Conservation (phyloP, 2,797 vertebrate genomes). For the Psittacula derbiana region DNA sequence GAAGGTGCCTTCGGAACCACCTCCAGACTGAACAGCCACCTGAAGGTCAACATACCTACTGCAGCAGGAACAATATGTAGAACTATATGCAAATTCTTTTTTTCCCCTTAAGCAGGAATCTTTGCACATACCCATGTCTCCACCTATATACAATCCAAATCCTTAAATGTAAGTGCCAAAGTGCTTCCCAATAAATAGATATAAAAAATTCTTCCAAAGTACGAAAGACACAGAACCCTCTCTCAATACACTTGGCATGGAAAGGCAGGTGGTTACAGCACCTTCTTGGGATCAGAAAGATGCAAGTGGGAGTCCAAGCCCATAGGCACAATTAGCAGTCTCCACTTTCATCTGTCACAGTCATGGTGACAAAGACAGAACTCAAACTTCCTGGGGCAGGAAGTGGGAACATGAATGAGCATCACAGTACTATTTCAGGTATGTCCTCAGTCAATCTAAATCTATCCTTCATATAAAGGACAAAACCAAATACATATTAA, state of each 20-base stretch:
- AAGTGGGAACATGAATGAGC: background rate
- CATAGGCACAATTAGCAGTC: background rate
- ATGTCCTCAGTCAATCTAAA: background rate
- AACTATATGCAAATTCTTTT: background rate
- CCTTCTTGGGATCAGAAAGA: background rate
- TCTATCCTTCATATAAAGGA: background rate
- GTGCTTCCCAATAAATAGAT: background rate
- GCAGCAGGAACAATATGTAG: background rate
- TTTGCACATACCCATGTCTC: background rate
- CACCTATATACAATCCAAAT: background rate
- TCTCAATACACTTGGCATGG: background rate
- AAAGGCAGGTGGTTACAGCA: background rate
- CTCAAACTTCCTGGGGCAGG: background rate
- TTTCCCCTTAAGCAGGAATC: background rate
- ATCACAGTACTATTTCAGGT: background rate
- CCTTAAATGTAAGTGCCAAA: background rate
- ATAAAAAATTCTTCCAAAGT: background rate
- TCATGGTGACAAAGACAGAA: background rate
- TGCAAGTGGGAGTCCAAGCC: background rate
- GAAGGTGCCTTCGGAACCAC: background rate
- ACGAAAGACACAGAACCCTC: background rate
- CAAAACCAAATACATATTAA: conserved; percentile 35
- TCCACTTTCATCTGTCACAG: background rate
- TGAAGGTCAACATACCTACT: background rate
- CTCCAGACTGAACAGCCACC: background rate